Evolutionary conservation across 1,140 invertebrate genomes (phyloP).

Genomic region (Leguminivora glycinivorella): DNA sequence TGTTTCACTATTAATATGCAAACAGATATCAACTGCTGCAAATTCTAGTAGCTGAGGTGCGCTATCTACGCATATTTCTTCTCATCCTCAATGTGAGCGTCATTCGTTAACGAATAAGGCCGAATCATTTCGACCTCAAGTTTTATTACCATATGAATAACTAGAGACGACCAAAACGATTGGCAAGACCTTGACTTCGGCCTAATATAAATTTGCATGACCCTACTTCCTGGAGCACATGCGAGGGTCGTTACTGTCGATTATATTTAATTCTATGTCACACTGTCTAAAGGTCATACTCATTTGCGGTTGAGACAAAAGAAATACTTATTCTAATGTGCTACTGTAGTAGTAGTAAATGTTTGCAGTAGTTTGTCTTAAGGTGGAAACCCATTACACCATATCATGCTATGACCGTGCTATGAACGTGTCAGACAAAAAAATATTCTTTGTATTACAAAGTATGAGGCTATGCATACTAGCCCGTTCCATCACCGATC

Average conservation of each 20-base stretch:
- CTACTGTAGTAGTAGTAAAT: background rate
- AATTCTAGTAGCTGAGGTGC: slow-evolving; percentile 12
- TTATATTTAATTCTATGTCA: slow-evolving; percentile 46
- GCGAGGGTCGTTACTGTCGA: slow-evolving; percentile 58
- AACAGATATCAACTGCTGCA: slow-evolving; percentile 40
- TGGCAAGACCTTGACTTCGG: slow-evolving; percentile 71
- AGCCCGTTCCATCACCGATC: too few relatives aligned
- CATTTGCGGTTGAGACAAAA: slow-evolving; percentile 31
- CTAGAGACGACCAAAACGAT: slow-evolving; percentile 66
- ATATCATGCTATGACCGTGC: too few relatives aligned
- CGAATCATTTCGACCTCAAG: slow-evolving; percentile 53
- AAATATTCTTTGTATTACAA: too few relatives aligned
- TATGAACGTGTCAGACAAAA: too few relatives aligned
- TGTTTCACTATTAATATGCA: slow-evolving; percentile 67
- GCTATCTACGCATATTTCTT: slow-evolving; percentile 1
- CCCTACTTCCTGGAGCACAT: slow-evolving; percentile 66
- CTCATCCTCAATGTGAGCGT: background rate
- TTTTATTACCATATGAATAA: slow-evolving; percentile 68
- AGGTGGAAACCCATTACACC: too few relatives aligned
- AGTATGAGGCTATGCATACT: too few relatives aligned
- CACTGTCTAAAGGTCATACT: slow-evolving; percentile 38
- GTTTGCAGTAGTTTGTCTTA: background rate
- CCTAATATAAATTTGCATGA: slow-evolving; percentile 70
- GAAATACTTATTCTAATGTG: background rate
- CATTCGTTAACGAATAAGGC: slow-evolving; percentile 41